Evolutionary conservation across 2,113 vertebrate species (phyloP), one percentile per base, ranked within the genome.

Genomic region (Salminus brasiliensis): DNA sequence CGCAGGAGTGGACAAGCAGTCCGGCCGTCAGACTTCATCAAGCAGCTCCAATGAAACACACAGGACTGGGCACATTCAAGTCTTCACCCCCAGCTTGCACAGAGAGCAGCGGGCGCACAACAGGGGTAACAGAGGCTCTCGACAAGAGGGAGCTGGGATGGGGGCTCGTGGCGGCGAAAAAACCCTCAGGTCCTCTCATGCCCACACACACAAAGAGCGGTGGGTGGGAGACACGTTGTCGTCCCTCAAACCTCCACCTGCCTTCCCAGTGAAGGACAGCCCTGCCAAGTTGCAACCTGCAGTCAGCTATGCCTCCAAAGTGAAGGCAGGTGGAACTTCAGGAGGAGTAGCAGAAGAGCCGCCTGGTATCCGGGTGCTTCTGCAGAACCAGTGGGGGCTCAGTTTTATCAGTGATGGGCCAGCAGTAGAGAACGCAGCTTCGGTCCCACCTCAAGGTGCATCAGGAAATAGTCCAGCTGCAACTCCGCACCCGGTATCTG

Each of bases 281-380:
- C 94, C 93, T 0, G 94, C 94, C 84, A 93, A 95, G 78, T 92
- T 94, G 84, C 92, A 94, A 85, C 95, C 94, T 0, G 90, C 93
- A 0, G 93, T 95, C 74, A 95, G 94, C 90, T 96, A 96, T 62
- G 95, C 95, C 77, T 95, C 94, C 84, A 95, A 95, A 87, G 94
- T 96, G 85, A 96, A 95, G 88, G 90, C 92, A 5, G 92, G 93
- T 15, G 88, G 92, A 16, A 67, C 84, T 2, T 63, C 68, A 0
- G 88, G 86, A 1, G 78, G 79, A 1, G 87, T 88, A 57, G 90
- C 89, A 72, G 92, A 93, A 73, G 91, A 93, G 63, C 90, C 91
- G 21, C 93, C 92, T 0, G 92, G 91, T 71, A 93, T 95, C 12
- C 92, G 94, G 0, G 92, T 94, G 74, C 91, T 95, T 80, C 92